Base-by-base conservation (phyloP, 2,113 vertebrate species). In the Lepus americanus region DNA sequence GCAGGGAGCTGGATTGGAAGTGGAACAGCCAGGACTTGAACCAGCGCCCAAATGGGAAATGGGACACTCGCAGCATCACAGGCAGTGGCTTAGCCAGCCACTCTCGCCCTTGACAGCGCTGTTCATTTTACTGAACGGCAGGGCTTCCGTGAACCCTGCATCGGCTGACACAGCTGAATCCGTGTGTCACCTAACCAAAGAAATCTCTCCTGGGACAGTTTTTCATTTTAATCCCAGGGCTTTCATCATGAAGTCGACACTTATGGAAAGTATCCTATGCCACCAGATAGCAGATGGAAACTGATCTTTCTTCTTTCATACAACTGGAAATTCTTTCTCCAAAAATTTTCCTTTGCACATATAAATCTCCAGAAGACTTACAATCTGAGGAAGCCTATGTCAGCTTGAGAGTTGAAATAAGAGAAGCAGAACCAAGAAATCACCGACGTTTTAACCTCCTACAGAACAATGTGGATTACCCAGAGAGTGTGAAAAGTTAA, bases 91-190 rank as follows among this genome's bases (percentile, higher is more conserved):
- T 59, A 14, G 19, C 55, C 55, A 17, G 55, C 17, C 9, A 59
- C 14, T 59, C 55, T 59, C 63, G 33, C 49, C 61, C 39, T 19
- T 39, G 64, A 31, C 25, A 51, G 1, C n/a, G 4, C 1, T 63
- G 51, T 13, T 29, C 39, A 5, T 53, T 69, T 44, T 49, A 8
- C 29, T 20, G 19, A 13, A 44, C 33, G 33, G 36, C 61, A 25
- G 61, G 29, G 17, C 53, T 74, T 61, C n/a, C 1, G 0, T 0
- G 0, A 59, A 14, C 8, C 19, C 59, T 36, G 10, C 25, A 0
- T 36, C 6, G 9, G 29, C 25, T 64, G 67, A 81, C 19, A 66
- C 23, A 31, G 69, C 49, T 12, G n/a, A 86, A 67, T 53, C 10
- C 44, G 11, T 5, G 22, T 3, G 44, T 72, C 49, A 20, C 9